Percentiles rank a stretch among this genome's conserved stretches.
Conservation (phyloP, 2,113 vertebrate genomes). For the Orthochromis malagaraziensis region DNA sequence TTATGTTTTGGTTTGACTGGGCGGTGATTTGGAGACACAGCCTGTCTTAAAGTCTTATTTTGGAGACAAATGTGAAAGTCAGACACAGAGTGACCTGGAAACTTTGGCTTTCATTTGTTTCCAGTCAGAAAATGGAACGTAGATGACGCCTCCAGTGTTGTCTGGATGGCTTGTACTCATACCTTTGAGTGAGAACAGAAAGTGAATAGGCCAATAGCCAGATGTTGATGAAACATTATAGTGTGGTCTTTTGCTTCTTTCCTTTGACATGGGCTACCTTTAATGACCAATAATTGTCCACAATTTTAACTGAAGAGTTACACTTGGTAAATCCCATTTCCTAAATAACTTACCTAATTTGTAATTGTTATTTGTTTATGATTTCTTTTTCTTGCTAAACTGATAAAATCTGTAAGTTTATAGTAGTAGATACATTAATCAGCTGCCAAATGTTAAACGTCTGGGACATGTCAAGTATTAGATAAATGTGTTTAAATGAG, state of each 20-base stretch:
- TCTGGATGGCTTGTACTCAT: not conserved
- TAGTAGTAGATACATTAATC: not conserved
- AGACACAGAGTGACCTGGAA: conserved; percentile 7
- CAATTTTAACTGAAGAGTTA: not conserved
- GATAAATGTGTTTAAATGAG: not conserved
- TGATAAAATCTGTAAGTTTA: not conserved
- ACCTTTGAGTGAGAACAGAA: not conserved
- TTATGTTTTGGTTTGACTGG: not conserved
- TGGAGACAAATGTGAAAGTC: not conserved
- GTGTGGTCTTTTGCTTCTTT: not conserved
- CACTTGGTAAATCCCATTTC: not conserved
- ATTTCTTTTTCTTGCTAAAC: not conserved
- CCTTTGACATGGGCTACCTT: not conserved
- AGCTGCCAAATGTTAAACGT: not conserved
- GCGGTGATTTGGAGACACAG: not conserved
- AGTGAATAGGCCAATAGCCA: not conserved
- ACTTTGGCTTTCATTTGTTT: not conserved
- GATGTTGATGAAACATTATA: not conserved
- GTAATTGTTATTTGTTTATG: not conserved
- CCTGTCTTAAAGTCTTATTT: not conserved
- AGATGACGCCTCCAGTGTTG: not conserved
- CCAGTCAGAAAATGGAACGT: not conserved
- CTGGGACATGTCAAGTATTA: not conserved
- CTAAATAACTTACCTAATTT: not conserved
- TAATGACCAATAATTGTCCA: not conserved